Conservation (phyloP, 2,113 vertebrate genomes). For the Phyllostomus discolor region DNA sequence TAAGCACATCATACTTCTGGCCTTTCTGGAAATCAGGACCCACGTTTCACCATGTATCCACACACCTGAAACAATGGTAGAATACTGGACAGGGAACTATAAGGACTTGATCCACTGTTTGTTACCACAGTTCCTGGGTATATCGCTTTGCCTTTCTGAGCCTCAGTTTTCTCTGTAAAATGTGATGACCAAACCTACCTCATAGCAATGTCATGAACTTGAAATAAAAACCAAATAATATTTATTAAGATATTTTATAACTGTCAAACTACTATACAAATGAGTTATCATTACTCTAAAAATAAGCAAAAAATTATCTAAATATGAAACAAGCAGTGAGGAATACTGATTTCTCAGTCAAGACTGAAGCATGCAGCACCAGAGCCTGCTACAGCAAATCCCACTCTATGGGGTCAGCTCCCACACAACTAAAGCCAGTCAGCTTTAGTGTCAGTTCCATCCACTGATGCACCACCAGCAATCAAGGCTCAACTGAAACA, state of each 20-base stretch:
- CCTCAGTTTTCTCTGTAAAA: background rate
- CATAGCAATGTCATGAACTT: background rate
- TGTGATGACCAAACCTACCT: background rate
- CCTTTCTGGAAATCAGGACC: background rate
- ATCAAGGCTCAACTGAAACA: background rate
- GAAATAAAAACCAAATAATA: background rate
- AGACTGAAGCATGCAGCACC: background rate
- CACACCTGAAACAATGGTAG: background rate
- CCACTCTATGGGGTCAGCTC: background rate
- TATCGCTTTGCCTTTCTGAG: background rate
- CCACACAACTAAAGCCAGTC: background rate
- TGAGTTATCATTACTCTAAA: background rate
- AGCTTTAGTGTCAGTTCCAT: background rate
- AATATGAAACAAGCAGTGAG: background rate
- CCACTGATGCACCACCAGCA: background rate
- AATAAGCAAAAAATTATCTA: background rate
- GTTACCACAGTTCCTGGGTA: background rate
- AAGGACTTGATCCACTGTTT: background rate
- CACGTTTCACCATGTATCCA: background rate
- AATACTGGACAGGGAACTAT: no score
- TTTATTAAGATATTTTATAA: background rate
- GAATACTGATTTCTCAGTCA: background rate
- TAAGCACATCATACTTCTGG: background rate
- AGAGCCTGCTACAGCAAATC: background rate
- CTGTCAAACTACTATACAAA: background rate